Conservation (phyloP, 2,797 vertebrate species). For the Sphenodon punctatus region DNA sequence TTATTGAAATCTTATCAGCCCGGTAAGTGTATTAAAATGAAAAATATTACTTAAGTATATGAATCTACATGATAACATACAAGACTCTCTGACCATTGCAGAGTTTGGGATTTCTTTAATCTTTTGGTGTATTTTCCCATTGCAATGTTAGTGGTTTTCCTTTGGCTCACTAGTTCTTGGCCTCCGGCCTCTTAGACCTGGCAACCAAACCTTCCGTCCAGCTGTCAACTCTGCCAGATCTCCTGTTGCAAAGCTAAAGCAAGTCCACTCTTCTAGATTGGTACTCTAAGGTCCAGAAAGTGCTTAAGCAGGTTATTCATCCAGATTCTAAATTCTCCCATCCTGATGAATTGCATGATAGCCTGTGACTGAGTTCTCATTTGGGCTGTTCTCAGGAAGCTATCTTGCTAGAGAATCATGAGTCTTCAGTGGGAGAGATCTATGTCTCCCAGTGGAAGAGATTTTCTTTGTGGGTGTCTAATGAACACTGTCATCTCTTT, state of each 20-base stretch:
- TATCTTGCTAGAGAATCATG: not conserved
- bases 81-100: not conserved
- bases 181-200: not conserved
- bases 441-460: not conserved
- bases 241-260: not conserved
- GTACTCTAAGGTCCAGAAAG: not conserved
- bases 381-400: not conserved
- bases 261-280: not conserved
- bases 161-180: not conserved
- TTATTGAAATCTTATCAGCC: conserved; percentile 75
- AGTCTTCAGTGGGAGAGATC: not conserved
- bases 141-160: not conserved
- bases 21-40: conserved; percentile 74
- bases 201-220: too few relatives aligned
- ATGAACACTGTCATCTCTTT: not conserved
- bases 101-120: not conserved
- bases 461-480: not conserved
- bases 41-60: not conserved
- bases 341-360: not conserved
- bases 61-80: not conserved
- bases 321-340: not conserved
- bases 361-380: not conserved
- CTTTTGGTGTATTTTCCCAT: not conserved
- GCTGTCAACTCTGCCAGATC: not conserved
- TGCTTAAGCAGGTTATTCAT: not conserved